Evolutionary conservation across 1,140 invertebrate genomes (phyloP), one percentile per base, ranked within the genome.

Genomic region (Aleiodes sp.): DNA sequence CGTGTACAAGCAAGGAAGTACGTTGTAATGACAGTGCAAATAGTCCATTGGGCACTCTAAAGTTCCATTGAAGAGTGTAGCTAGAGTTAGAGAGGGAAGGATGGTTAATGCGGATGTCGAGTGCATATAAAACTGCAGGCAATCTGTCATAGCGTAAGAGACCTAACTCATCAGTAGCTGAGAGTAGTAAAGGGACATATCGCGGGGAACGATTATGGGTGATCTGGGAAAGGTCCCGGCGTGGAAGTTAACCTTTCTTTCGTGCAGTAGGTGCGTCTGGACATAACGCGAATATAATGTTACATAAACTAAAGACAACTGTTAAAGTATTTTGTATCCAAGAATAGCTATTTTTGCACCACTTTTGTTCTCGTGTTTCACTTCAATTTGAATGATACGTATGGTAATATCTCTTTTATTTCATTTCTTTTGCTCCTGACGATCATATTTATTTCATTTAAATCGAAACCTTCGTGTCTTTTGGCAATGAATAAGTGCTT

Each of bases 351-450:
- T 46, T 46, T 21, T 46, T 16, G 43, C 43, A 46, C 19, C 43
- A 21, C 16, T 16, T 21, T 35, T 57, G 52, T 29, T 57, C 12
- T 57, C 52, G 24, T 57, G 52, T 57, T 57, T 57, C 52, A 57
- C 26, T 26, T 28, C 52, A 57, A 57, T 57, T 57, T n/a, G n/a
- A 57, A 57, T 57, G 24, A 57, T 57, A 28, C 24, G 12, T 29
- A 57, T 57, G 1, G 26, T 29, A 57, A 57, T 29, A 9, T 14
- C 26, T 29, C 21, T 57, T 1, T 57, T 57, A 28, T 57, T 1
- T 57, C 29, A n/a, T 29, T 57, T 57, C 26, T 29, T 29, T 29
- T 57, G 28, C 21, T 24, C n/a, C 29, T 24, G 21, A 57, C 43
- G n/a, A 46, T 46, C 43, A 46, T 46, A 3, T 57, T 57, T 57